phyloP scores from a whole-genome alignment of 2,888 invertebrate genomes.

The Neoscelio sp. region DNA sequence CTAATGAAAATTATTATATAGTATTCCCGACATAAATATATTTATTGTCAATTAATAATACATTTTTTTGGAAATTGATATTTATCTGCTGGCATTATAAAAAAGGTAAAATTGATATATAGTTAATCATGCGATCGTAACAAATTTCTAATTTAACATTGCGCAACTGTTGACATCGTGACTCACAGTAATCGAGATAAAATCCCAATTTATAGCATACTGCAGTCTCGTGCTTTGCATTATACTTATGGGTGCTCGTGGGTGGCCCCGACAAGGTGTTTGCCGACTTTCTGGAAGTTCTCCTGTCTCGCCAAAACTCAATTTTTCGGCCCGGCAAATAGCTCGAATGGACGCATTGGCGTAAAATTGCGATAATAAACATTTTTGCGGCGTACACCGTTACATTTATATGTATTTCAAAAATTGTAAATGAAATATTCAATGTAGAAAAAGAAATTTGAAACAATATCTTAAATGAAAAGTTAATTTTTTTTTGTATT shows the following conservation, averaged over 20 bases:
- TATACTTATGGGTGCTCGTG: constrained; percentile 82
- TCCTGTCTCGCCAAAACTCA: constrained; percentile 40
- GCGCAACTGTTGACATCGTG: constrained; percentile 75
- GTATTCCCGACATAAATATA: too few species aligned
- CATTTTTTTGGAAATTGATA: neutral
- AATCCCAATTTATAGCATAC: constrained; percentile 82
- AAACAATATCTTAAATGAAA: too few species aligned
- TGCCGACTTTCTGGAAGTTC: constrained; percentile 78
- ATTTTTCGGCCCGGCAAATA: constrained; percentile 38
- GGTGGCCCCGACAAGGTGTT: constrained; percentile 79
- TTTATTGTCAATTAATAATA: too few species aligned
- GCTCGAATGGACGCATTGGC: constrained; percentile 5
- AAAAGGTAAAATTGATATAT: constrained; percentile 16
- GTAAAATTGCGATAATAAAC: constrained; percentile 12
- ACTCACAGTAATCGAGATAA: constrained; percentile 79
- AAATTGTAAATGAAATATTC: too few species aligned
- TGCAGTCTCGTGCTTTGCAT: constrained; percentile 75
- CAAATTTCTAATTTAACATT: constrained; percentile 78
- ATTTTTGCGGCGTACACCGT: too few species aligned
- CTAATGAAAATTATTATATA: too few species aligned
- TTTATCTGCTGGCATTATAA: neutral
- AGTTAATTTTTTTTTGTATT: too few species aligned
- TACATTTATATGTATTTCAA: neutral
- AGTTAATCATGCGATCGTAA: constrained; percentile 62
- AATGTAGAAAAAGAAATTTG: too few species aligned